A percentile compares a stretch with the other conserved stretches of the same genome.
phyloP scores from a whole-genome alignment of 2,888 invertebrate species.

The Resseliella maxima region DNA sequence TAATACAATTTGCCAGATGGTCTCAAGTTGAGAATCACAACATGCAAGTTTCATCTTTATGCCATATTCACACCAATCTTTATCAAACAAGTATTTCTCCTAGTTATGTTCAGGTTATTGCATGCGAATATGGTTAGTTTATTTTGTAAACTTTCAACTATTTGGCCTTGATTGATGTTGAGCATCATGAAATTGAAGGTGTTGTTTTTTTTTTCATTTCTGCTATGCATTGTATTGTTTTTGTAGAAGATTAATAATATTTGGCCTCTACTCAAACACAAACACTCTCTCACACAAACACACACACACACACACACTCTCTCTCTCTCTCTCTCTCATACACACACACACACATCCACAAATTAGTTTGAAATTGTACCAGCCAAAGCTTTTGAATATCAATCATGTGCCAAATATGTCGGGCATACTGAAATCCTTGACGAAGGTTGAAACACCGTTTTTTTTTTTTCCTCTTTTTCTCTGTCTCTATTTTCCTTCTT shows the following conservation, averaged over 20 bases:
- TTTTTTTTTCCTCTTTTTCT: not conserved
- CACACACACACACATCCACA: no score
- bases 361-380: not conserved
- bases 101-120: not conserved
- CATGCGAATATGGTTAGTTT: no score
- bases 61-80: no score
- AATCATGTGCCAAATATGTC: conserved; percentile 29
- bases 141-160: not conserved
- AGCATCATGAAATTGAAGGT: not conserved
- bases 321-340: no score
- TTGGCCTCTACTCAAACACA: no score
- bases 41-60: no score
- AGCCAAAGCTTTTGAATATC: not conserved
- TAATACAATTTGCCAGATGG: no score
- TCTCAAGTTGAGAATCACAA: no score
- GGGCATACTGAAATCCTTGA: not conserved
- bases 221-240: no score
- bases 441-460: not conserved
- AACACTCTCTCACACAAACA: no score
- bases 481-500: not conserved
- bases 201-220: not conserved
- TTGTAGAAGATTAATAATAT: not conserved
- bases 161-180: not conserved
- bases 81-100: no score
- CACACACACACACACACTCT: no score